Conservation (phyloP, 2,888 invertebrate genomes). For the Drosophila mulleri region DNA sequence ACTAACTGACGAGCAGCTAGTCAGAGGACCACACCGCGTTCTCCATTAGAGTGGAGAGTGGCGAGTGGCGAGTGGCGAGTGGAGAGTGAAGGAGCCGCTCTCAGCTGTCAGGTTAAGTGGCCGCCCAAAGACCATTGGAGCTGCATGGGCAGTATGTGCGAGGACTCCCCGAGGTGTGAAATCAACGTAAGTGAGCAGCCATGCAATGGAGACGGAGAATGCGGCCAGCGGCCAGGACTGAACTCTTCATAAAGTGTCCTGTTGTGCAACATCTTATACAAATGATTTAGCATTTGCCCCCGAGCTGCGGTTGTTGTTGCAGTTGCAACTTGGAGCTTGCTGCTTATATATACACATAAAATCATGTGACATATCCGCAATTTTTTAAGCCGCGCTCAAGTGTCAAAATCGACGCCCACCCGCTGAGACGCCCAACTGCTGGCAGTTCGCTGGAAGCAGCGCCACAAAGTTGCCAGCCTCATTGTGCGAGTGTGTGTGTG, state of each 20-base stretch:
- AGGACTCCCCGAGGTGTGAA: constrained; percentile 81
- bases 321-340: constrained; percentile 22
- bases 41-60: neutral
- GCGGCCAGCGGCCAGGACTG: constrained; percentile 11
- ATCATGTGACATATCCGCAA: constrained; percentile 82
- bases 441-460: constrained; percentile 63
- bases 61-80: neutral
- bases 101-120: constrained; percentile 41
- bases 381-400: constrained; percentile 74
- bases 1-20: constrained; percentile 38
- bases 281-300: constrained; percentile 75
- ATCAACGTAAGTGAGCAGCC: constrained; percentile 71
- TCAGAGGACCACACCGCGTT: constrained; percentile 28
- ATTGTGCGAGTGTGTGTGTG: constrained; percentile 54
- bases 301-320: constrained; percentile 12
- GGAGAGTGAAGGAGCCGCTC: neutral
- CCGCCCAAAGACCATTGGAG: constrained; percentile 37
- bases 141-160: constrained; percentile 7
- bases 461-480: constrained; percentile 63
- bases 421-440: constrained; percentile 54
- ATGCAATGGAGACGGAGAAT: constrained; percentile 24
- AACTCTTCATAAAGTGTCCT: constrained; percentile 47
- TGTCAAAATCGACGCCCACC: constrained; percentile 77
- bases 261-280: constrained; percentile 69
- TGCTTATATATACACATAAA: constrained; percentile 65